These are phyloP conservation scores for Agonopterix alstromeriana DNA, from an alignment of 2,888 invertebrate species.

Conservation along the genomic window DNA sequence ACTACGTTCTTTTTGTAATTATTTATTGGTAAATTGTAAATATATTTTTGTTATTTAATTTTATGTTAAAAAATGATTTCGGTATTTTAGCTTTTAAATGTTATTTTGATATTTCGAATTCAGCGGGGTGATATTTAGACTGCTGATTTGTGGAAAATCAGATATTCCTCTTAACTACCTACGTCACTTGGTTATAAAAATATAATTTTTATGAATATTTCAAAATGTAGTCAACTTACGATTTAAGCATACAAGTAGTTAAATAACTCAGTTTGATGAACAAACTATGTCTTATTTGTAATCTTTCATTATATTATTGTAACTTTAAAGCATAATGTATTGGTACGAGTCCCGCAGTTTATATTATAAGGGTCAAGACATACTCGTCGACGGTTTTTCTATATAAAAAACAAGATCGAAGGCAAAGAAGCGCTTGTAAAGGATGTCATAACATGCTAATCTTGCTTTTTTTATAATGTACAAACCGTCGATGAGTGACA, in stretches of 20 bases:
- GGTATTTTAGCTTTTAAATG: slow-evolving; percentile 37
- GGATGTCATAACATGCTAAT: too few species aligned
- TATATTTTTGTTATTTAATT: slow-evolving; percentile 76
- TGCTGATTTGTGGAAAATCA: slow-evolving; percentile 19
- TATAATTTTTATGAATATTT: slow-evolving; percentile 36
- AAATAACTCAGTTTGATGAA: slow-evolving; percentile 46
- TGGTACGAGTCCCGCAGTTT: slow-evolving; percentile 10
- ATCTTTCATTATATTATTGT: slow-evolving; percentile 25
- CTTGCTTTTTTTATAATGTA: too few species aligned
- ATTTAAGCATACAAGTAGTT: slow-evolving; percentile 60
- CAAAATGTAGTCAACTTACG: slow-evolving; percentile 62
- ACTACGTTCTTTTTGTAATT: slow-evolving; percentile 50
- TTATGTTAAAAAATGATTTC: slow-evolving; percentile 57
- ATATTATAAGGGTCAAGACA: too few species aligned
- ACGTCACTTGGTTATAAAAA: slow-evolving; percentile 11
- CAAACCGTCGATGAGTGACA: too few species aligned
- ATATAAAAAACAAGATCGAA: too few species aligned
- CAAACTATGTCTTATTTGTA: slow-evolving; percentile 52
- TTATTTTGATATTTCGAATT: slow-evolving; percentile 25
- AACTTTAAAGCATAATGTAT: slow-evolving; percentile 23
- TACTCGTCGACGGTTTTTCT: too few species aligned
- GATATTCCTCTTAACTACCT: slow-evolving; percentile 18
- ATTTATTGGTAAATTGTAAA: slow-evolving; percentile 73
- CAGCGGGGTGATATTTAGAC: slow-evolving; percentile 17
- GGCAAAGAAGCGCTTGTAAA: too few species aligned